A percentile compares a stretch with the other conserved stretches of the same genome.
Conservation (phyloP, 2,888 invertebrate species). For the Fragum whitleyi region DNA sequence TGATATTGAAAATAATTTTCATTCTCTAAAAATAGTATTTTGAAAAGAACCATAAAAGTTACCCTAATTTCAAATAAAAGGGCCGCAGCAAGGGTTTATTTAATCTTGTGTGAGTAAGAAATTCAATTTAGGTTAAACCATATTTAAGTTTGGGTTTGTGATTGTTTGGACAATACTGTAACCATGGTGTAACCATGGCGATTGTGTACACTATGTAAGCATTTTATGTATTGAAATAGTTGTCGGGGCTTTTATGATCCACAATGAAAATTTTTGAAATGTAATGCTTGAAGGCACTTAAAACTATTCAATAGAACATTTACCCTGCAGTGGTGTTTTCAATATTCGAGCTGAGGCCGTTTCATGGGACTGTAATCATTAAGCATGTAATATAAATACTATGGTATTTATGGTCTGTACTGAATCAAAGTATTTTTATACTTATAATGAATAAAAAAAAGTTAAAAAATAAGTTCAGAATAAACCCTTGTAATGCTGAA, state of each 20-base stretch:
- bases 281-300: constrained; percentile 5
- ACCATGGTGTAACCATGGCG: constrained; percentile 46
- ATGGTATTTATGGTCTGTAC: too few species aligned
- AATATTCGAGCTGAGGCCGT: too few species aligned
- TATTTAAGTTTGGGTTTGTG: constrained; percentile 28
- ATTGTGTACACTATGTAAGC: constrained; percentile 53
- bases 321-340: too few species aligned
- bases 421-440: too few species aligned
- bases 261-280: constrained; percentile 27
- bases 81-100: constrained; percentile 9
- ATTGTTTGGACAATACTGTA: constrained; percentile 44
- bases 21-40: too few species aligned
- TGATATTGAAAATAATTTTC: too few species aligned
- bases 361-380: too few species aligned
- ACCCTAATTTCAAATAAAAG: neutral
- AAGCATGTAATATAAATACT: too few species aligned
- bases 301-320: neutral
- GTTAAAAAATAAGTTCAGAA: too few species aligned
- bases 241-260: constrained; percentile 18
- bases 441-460: too few species aligned
- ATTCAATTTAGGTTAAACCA: constrained; percentile 31
- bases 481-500: too few species aligned
- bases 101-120: constrained; percentile 15
- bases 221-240: constrained; percentile 38
- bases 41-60: too few species aligned